These are phyloP conservation scores for Diaperis boleti DNA, from an alignment of 2,888 invertebrate species.

Conservation along the genomic window DNA sequence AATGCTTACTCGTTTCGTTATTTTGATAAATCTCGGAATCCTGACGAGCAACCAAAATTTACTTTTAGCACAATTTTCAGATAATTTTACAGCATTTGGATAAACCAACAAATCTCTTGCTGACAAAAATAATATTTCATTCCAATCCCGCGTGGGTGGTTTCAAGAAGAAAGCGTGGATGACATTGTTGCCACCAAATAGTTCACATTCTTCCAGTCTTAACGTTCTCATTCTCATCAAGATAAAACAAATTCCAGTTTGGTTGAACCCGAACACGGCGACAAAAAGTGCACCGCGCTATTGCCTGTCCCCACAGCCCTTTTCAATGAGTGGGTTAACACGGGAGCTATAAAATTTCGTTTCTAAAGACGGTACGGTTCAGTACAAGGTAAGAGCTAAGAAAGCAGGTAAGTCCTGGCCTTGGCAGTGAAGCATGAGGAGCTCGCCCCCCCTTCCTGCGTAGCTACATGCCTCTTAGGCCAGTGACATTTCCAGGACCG, in stretches of 20 bases:
- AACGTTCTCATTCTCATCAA: not conserved
- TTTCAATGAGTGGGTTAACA: not conserved
- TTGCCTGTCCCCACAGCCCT: not conserved
- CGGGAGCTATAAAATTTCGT: not conserved
- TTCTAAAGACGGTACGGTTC: constrained; percentile 12
- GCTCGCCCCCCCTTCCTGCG: constrained; percentile 33
- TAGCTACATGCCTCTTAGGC: constrained; percentile 43
- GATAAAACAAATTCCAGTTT: not conserved
- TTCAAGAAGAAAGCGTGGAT: not conserved
- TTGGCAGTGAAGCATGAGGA: constrained; percentile 44
- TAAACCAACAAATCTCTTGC: not conserved
- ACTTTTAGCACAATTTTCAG: no score
- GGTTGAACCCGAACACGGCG: no score
- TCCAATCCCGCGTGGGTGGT: not conserved
- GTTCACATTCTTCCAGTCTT: not conserved
- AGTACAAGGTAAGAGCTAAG: constrained; percentile 25
- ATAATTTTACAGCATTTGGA: no score
- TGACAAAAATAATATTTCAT: no score
- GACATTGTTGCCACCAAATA: not conserved
- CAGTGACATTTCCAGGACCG: constrained; percentile 43
- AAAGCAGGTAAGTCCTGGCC: constrained; percentile 43
- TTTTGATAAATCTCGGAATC: no score
- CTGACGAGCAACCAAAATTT: no score
- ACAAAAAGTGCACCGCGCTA: no score
- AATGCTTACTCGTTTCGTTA: no score